These are phyloP conservation scores for Brachionus manjavacas DNA, from an alignment of 1,140 invertebrate species.

Conservation along the genomic window DNA sequence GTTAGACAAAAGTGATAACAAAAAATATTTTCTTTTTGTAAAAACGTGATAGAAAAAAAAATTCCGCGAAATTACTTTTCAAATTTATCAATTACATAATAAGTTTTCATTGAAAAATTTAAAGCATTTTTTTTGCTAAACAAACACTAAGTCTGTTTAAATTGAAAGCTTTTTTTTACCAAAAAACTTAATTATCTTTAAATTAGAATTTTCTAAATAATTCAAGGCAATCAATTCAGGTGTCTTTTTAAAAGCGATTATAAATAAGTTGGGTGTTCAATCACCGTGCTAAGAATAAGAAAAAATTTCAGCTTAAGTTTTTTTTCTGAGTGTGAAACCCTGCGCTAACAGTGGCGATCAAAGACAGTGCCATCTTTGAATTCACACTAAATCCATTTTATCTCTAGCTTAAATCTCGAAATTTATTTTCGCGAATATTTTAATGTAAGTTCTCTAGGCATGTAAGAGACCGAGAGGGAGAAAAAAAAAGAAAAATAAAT, in stretches of 20 bases:
- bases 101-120: not conserved
- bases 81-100: not conserved
- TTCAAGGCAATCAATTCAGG: not conserved
- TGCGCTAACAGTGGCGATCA: too few relatives aligned
- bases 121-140: not conserved
- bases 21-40: not conserved
- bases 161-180: not conserved
- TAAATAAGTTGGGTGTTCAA: not conserved
- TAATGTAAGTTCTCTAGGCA: not conserved
- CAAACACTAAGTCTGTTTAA: not conserved
- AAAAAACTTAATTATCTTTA: not conserved
- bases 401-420: not conserved
- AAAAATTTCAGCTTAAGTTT: not conserved
- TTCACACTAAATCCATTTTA: not conserved
- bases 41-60: not conserved
- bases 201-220: not conserved
- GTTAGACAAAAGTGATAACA: not conserved
- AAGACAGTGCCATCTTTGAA: too few relatives aligned
- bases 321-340: too few relatives aligned
- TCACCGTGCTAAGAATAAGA: not conserved
- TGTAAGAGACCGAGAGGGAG: not conserved
- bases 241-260: not conserved
- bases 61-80: not conserved
- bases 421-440: not conserved
- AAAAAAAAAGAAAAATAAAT: constrained; percentile 25